Conservation (phyloP, 2,113 vertebrate genomes). For the Taurulus bubalis region DNA sequence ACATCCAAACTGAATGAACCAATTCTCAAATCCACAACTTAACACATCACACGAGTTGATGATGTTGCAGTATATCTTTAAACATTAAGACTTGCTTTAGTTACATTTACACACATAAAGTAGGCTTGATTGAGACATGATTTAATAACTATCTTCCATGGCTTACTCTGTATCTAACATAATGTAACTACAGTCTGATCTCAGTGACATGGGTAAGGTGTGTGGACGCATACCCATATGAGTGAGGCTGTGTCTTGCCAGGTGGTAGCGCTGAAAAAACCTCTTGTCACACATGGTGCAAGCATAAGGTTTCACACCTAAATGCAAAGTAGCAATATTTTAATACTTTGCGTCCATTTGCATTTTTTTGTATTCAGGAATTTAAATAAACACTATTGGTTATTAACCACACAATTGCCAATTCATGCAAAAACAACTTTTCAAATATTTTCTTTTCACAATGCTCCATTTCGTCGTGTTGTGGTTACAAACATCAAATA, state of each 20-base stretch:
- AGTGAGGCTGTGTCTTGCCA: slow-evolving; percentile 94
- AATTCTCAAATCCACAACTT: slow-evolving; percentile 72
- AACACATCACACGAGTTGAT: slow-evolving; percentile 81
- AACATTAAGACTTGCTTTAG: slow-evolving; percentile 1
- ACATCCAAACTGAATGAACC: slow-evolving; percentile 40
- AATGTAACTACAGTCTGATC: slow-evolving; percentile 49
- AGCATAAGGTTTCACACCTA: slow-evolving; percentile 95
- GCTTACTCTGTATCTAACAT: slow-evolving; percentile 27
- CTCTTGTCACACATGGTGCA: slow-evolving; percentile 95
- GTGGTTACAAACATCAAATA: slow-evolving; percentile 14
- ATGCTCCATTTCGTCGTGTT: slow-evolving; percentile 2
- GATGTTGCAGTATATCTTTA: slow-evolving; percentile 59
- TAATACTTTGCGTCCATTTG: slow-evolving; percentile 61
- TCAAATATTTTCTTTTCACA: background rate
- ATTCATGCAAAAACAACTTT: slow-evolving; percentile 60
- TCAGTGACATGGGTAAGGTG: slow-evolving; percentile 74
- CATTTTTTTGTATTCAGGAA: slow-evolving; percentile 26
- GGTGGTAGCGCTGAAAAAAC: slow-evolving; percentile 97
- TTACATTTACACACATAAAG: slow-evolving; percentile 23
- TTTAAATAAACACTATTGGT: slow-evolving; percentile 64
- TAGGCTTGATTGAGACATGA: slow-evolving; percentile 4
- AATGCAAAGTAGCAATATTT: slow-evolving; percentile 79
- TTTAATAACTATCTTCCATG: background rate
- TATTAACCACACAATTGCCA: slow-evolving; percentile 79
- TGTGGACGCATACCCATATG: slow-evolving; percentile 90